Conservation (phyloP, 2,888 invertebrate genomes). For the Orthonevra nobilis region DNA sequence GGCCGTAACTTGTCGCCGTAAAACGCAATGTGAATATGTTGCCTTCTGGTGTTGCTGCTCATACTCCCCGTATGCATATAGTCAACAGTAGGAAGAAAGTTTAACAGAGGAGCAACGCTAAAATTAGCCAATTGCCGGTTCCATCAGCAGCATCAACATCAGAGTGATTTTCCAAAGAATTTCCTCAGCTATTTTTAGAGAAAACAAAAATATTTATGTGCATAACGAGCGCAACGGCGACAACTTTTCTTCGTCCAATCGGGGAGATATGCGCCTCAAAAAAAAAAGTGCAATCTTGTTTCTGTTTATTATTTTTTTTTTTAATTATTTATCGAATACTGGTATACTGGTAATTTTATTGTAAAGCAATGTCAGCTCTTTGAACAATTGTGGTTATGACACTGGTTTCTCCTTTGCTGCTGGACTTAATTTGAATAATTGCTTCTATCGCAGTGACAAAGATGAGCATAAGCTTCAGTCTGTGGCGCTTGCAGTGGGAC, state of each 20-base stretch:
- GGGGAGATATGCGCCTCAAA: no score
- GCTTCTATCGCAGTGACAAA: no score
- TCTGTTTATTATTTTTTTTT: no score
- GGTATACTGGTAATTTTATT: no score
- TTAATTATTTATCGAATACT: slow-evolving; percentile 55
- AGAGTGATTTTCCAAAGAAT: slow-evolving; percentile 66
- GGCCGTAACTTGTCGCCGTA: slow-evolving; percentile 44
- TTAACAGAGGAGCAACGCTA: slow-evolving; percentile 50
- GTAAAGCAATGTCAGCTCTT: slow-evolving; percentile 19
- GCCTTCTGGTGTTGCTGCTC: slow-evolving; percentile 8
- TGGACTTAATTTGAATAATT: slow-evolving; percentile 39
- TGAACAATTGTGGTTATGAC: slow-evolving; percentile 43
- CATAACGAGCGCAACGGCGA: slow-evolving; percentile 31
- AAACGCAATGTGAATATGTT: slow-evolving; percentile 4
- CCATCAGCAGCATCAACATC: slow-evolving; percentile 11
- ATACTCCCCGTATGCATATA: not conserved
- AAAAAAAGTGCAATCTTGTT: no score
- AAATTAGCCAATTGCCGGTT: slow-evolving; percentile 61
- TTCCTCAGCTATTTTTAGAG: slow-evolving; percentile 58
- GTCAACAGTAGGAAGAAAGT: slow-evolving; percentile 39
- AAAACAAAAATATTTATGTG: not conserved
- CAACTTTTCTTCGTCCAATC: slow-evolving; percentile 49
- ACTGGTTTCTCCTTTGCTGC: slow-evolving; percentile 8
- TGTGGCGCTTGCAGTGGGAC: slow-evolving; percentile 39
- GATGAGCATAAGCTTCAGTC: no score